These are phyloP conservation scores for Catalaphyllia jardinei DNA, from an alignment of 64 coral and sea anemone genomes.

Conservation along the genomic window DNA sequence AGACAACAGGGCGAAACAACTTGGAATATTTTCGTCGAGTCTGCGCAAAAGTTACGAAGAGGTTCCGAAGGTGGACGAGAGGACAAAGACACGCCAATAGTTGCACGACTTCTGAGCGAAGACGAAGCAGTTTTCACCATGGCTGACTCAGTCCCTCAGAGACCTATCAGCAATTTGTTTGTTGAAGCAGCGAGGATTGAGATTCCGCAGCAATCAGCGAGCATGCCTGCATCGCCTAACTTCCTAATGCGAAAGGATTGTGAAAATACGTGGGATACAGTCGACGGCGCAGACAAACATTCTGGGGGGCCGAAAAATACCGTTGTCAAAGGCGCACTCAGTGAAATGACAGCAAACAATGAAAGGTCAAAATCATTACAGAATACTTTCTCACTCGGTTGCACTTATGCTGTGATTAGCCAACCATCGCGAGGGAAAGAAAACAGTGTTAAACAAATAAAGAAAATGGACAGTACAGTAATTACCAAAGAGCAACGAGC, in stretches of 20 bases:
- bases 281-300: not conserved
- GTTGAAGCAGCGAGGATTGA: not conserved
- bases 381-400: constrained; percentile 43
- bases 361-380: constrained; percentile 52
- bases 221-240: constrained; percentile 8
- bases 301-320: not conserved
- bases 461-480: constrained; percentile 8
- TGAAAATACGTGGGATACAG: not conserved
- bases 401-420: constrained; percentile 53
- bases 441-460: not conserved
- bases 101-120: constrained; percentile 10
- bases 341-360: constrained; percentile 23
- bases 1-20: not conserved
- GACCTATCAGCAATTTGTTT: not conserved
- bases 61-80: not conserved
- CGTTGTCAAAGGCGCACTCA: constrained; percentile 15
- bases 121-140: not conserved
- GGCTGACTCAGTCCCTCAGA: not conserved
- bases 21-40: not conserved
- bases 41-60: not conserved
- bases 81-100: constrained; percentile 4
- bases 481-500: constrained; percentile 11
- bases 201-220: not conserved
- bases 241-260: not conserved
- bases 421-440: constrained; percentile 31